Percentiles rank a stretch among this genome's conserved stretches.
phyloP scores from a whole-genome alignment of 2,888 invertebrate genomes.

The Pheosia tremula region DNA sequence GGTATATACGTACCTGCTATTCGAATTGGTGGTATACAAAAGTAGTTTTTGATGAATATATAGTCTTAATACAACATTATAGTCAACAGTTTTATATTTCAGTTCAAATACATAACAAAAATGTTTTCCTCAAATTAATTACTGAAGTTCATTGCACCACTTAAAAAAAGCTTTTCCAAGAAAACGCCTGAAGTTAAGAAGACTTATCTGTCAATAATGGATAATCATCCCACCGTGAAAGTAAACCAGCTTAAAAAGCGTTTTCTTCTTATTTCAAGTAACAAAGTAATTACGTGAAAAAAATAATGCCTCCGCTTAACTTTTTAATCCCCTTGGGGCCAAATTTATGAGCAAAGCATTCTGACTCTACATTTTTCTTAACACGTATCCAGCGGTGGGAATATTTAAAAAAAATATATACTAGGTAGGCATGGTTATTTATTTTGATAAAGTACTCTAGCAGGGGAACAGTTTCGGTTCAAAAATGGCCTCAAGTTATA shows the following conservation, averaged over 20 bases:
- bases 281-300: slow-evolving; percentile 48
- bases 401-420: slow-evolving; percentile 37
- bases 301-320: slow-evolving; percentile 45
- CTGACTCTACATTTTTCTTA: slow-evolving; percentile 49
- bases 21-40: no score
- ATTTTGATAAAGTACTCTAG: slow-evolving; percentile 17
- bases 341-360: slow-evolving; percentile 47
- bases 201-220: slow-evolving; percentile 37
- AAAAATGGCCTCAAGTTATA: background rate
- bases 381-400: slow-evolving; percentile 28
- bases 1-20: no score
- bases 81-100: background rate
- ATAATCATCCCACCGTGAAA: slow-evolving; percentile 31
- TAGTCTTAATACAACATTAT: no score
- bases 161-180: slow-evolving; percentile 12
- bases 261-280: slow-evolving; percentile 35
- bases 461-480: slow-evolving; percentile 5
- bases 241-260: slow-evolving; percentile 34
- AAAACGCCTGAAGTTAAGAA: slow-evolving; percentile 19
- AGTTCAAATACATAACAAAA: background rate
- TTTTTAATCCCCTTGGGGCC: slow-evolving; percentile 45
- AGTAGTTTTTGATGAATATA: no score
- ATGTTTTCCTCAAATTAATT: slow-evolving; percentile 6
- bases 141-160: slow-evolving; percentile 15
- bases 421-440: slow-evolving; percentile 30